A percentile compares a stretch with the other conserved stretches of the same genome.
These are phyloP conservation scores for Podarcis muralis DNA, from an alignment of 2,113 vertebrate species.

Conservation along the genomic window DNA sequence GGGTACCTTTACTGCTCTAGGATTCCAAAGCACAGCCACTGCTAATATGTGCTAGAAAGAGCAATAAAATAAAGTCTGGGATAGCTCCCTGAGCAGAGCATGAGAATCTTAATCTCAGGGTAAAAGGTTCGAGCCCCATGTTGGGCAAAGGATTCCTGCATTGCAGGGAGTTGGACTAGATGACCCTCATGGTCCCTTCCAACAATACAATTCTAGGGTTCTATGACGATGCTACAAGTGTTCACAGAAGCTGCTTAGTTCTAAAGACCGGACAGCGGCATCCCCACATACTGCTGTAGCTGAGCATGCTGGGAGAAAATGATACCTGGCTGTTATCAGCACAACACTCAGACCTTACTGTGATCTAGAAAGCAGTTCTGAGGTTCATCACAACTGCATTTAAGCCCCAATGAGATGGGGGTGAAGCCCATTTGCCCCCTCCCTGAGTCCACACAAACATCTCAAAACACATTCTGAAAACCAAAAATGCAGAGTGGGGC, in stretches of 20 bases:
- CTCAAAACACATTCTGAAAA: background rate
- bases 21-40: background rate
- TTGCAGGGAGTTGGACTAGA: no score
- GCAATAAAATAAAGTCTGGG: background rate
- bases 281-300: background rate
- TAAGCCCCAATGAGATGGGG: background rate
- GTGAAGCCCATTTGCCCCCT: background rate
- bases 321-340: background rate
- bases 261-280: background rate
- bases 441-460: background rate
- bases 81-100: no score
- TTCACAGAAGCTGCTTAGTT: background rate
- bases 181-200: no score
- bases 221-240: background rate
- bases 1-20: background rate
- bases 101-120: no score
- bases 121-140: no score
- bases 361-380: background rate
- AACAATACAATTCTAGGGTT: background rate
- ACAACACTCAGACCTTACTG: no score
- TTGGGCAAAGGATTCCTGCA: no score
- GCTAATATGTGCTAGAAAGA: background rate
- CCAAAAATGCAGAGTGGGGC: no score
- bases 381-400: background rate
- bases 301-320: background rate